Evolutionary conservation across 2,113 vertebrate species (phyloP), one percentile per base, ranked within the genome.

Genomic region (Brachypteracias leptosomus): DNA sequence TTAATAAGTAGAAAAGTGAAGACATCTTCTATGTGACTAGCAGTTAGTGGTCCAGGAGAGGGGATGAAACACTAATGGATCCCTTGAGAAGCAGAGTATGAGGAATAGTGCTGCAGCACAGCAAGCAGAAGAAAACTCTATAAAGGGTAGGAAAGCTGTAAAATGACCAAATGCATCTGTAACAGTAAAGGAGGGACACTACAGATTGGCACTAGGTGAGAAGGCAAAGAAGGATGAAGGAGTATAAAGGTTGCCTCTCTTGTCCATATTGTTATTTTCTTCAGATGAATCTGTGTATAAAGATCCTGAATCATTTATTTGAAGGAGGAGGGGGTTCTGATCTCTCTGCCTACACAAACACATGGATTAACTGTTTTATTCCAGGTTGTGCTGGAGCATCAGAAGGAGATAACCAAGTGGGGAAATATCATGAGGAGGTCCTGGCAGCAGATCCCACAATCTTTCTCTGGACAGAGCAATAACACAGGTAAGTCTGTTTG

Each of bases 251-350:
- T 40, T 5, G 2, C 5, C 38, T 83, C 35, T 77, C 55, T 68
- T 80, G 16, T n/a, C 49, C 22, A 16, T 33, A 16, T 44, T 67
- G 33, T 13, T 57, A 16, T 26, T 73, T 47, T 29, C 5, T 31
- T 76, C 59, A 75, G 75, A 76, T 26, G 4, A 46, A 76, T 28
- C 13, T 13, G 12, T 46, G 3, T 6, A 8, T 24, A 46, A 44
- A 24, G 18, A 42, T 44, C 28, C 24, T 31, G 33, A 68, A 68
- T n/a, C n/a, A 31, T 44, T 77, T 63, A 20, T 70, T 44, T 28
- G 11, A 18, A 3, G 28, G 11, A 51, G 10, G 19, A 57, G 4
- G 0, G 3, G 0, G 2, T 25, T 77, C 55, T 66, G 40, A 26
- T 55, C 36, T 75, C 44, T 62, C 6, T 67, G 16, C 8, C 11